These are phyloP conservation scores for Chloroceryle amazona DNA, from an alignment of 2,797 vertebrate genomes.

Conservation along the genomic window DNA sequence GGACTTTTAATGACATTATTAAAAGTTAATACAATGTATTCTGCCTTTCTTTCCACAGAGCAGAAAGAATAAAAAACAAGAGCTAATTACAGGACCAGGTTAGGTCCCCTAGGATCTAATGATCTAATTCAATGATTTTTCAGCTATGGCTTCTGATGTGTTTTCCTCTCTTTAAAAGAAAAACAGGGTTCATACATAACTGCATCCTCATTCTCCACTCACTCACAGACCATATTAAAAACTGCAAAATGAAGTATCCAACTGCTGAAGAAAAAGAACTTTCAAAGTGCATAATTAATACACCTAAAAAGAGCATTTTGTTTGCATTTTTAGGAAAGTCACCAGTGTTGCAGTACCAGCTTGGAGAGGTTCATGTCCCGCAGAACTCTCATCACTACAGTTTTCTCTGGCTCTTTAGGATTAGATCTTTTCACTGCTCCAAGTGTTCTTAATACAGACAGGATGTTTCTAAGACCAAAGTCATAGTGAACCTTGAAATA, in stretches of 20 bases:
- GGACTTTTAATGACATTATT: conserved; percentile 24
- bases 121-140: conserved; percentile 6
- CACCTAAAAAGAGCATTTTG: no score
- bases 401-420: conserved; percentile 86
- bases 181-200: not conserved
- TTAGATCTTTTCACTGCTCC: conserved; percentile 88
- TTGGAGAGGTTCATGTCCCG: conserved; percentile 92
- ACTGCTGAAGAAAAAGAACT: not conserved
- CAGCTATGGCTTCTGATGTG: not conserved
- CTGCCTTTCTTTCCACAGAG: not conserved
- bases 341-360: conserved; percentile 78
- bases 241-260: not conserved
- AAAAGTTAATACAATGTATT: conserved; percentile 23
- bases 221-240: not conserved
- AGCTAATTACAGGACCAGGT: not conserved
- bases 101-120: not conserved
- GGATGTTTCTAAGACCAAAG: conserved; percentile 89
- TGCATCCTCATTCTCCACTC: not conserved
- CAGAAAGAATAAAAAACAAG: not conserved
- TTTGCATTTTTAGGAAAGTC: not conserved
- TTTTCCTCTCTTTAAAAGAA: not conserved
- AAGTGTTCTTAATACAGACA: conserved; percentile 89
- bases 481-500: conserved; percentile 88
- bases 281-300: not conserved
- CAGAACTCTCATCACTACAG: conserved; percentile 89